Percentiles rank a stretch among this genome's conserved stretches.
phyloP scores from a whole-genome alignment of 2,888 invertebrate species.

The Lapara coniferarum region DNA sequence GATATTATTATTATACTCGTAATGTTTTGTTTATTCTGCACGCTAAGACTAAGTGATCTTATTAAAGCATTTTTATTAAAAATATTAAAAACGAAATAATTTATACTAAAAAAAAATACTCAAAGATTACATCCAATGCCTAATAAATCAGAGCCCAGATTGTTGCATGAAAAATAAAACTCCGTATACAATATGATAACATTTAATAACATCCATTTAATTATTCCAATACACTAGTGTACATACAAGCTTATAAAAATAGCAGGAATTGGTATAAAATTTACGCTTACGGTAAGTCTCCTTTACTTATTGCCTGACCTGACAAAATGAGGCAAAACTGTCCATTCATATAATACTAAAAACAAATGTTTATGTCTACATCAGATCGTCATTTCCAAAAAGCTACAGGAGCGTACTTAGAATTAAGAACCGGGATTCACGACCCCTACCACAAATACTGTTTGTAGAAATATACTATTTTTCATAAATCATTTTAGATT shows the following conservation, averaged over 20 bases:
- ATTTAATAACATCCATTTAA: slow-evolving; percentile 49
- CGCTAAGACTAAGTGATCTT: too few species aligned
- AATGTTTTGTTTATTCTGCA: too few species aligned
- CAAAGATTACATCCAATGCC: too few species aligned
- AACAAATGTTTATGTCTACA: slow-evolving; percentile 1
- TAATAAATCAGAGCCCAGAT: too few species aligned
- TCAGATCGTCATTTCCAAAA: background rate
- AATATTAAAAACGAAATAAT: too few species aligned
- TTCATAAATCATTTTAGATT: background rate
- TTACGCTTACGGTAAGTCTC: slow-evolving; percentile 30
- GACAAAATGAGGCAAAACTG: background rate
- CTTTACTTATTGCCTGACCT: background rate
- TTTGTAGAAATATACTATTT: background rate
- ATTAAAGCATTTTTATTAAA: too few species aligned
- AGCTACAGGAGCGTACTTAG: background rate
- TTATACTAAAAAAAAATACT: too few species aligned
- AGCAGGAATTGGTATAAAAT: slow-evolving; percentile 34
- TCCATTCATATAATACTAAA: background rate
- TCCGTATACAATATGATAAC: slow-evolving; percentile 41
- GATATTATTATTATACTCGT: too few species aligned
- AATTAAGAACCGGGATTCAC: background rate
- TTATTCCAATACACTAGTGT: slow-evolving; percentile 34
- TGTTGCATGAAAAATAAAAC: slow-evolving; percentile 26
- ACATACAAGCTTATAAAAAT: slow-evolving; percentile 43
- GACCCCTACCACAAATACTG: background rate